These are phyloP conservation scores for Thomomys bottae DNA, from an alignment of 2,113 vertebrate genomes.

Conservation along the genomic window DNA sequence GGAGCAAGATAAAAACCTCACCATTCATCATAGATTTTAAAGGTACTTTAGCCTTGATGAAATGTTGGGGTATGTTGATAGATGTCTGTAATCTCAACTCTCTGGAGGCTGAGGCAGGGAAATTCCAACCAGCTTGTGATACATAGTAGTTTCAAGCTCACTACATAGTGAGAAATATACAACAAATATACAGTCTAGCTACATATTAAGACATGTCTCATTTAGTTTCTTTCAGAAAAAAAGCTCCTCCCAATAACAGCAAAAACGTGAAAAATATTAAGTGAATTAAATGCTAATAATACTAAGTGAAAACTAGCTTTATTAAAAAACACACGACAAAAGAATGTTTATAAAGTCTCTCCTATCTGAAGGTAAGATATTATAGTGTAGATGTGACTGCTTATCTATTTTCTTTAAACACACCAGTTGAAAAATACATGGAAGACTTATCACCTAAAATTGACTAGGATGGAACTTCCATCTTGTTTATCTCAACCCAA, in stretches of 20 bases:
- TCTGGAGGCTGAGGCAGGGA: too few species aligned
- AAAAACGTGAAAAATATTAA: not conserved
- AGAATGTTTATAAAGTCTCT: not conserved
- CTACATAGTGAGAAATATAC: too few species aligned
- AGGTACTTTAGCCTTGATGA: slow-evolving; percentile 26
- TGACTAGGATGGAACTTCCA: slow-evolving; percentile 17
- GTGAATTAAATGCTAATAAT: not conserved
- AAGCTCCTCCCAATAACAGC: too few species aligned
- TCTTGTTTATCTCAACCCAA: slow-evolving; percentile 6
- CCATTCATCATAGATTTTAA: not conserved
- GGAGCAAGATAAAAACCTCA: not conserved
- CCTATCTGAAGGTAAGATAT: not conserved
- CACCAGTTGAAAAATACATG: too few species aligned
- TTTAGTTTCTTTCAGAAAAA: too few species aligned
- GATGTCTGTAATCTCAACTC: too few species aligned
- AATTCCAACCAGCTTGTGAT: too few species aligned
- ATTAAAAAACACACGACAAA: not conserved
- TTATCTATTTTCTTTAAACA: slow-evolving; percentile 1
- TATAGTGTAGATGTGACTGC: not conserved
- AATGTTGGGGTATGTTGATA: not conserved
- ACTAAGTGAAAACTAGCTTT: not conserved
- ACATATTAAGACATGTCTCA: too few species aligned
- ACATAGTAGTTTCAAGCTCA: too few species aligned
- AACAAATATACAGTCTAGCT: too few species aligned
- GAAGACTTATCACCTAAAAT: not conserved